These are phyloP conservation scores for Heliconius melpomene DNA, from an alignment of 1,140 invertebrate genomes.

Conservation along the genomic window DNA sequence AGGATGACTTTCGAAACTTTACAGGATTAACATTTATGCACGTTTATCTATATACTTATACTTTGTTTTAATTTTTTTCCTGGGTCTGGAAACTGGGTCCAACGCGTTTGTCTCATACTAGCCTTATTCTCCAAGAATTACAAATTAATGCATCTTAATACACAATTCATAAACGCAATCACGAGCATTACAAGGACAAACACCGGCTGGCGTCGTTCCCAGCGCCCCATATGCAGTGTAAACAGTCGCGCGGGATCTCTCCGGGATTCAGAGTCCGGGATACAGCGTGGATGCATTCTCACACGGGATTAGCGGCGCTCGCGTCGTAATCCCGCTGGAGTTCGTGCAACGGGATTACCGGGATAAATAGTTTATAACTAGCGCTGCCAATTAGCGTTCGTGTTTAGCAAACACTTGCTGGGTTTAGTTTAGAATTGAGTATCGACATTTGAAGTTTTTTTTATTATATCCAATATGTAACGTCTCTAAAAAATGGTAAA, in stretches of 20 bases:
- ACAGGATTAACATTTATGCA: neutral
- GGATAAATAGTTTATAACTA: slow-evolving; percentile 30
- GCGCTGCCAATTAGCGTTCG: neutral
- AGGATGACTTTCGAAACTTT: neutral
- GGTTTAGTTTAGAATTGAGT: neutral
- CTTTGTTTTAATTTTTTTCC: too few species aligned
- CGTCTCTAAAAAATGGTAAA: too few species aligned
- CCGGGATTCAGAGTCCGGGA: slow-evolving; percentile 22
- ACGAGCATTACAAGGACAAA: slow-evolving; percentile 21
- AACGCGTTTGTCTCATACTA: too few species aligned
- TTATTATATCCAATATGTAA: too few species aligned
- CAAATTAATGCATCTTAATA: slow-evolving; percentile 25
- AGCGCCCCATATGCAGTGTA: slow-evolving; percentile 40
- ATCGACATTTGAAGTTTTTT: neutral
- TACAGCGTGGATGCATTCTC: slow-evolving; percentile 36
- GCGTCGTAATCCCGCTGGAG: slow-evolving; percentile 39
- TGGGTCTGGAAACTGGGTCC: too few species aligned
- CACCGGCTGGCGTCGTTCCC: slow-evolving; percentile 37
- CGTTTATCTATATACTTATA: too few species aligned
- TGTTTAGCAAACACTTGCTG: neutral
- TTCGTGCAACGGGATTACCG: slow-evolving; percentile 36
- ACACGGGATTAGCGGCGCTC: slow-evolving; percentile 41
- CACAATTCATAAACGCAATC: slow-evolving; percentile 19
- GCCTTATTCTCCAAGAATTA: neutral
- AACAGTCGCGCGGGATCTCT: slow-evolving; percentile 25